Evolutionary conservation across 2,797 vertebrate species (phyloP), one percentile per base, ranked within the genome.

Genomic region (Sandelia bainsii): DNA sequence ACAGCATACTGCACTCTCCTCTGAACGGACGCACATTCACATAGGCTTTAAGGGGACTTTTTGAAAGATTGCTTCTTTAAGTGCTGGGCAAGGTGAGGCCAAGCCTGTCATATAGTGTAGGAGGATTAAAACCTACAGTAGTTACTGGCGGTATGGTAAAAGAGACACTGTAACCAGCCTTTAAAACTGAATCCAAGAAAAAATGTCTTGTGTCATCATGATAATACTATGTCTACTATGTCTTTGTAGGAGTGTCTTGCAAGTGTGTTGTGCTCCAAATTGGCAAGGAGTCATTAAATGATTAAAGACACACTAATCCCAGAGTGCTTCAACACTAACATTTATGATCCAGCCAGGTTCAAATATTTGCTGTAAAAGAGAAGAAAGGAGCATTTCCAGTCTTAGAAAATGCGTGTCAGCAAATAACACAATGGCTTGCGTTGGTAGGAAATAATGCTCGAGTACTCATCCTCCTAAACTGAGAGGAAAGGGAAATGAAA

Each of bases 51-150:
- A 93, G 90, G 87, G 80, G 92, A 94, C 91, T 93, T 95, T 93
- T 93, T 94, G 91, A 95, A 91, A 95, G 94, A 95, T 95, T 94
- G 92, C 93, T 93, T 95, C 93, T 95, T 92, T 94, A 95, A 94
- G 94, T 95, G 93, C 89, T 87, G 93, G 92, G 92, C 92, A 94
- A 95, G 94, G 95, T 95, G 94, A 95, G 93, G 93, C 91, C 92
- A 91, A 89, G 81, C 76, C 92, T 85, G 89, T 92, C 93, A 93
- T 91, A 92, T 78, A 89, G 88, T 92, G 90, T 85, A 86, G 89
- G 77, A 80, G 90, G 93, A 92, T 94, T 93, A 93, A 91, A 89
- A 79, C 84, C 81, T 77, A 87, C 75, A 74, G 81, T 81, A 82
- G 85, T 82, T 74, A 66, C 86, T 62, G 8, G 10, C 32, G 1